Percentiles rank a stretch among this genome's conserved stretches.
These are phyloP conservation scores for Squalus acanthias DNA, from an alignment of 2,797 vertebrate species.

Conservation along the genomic window DNA sequence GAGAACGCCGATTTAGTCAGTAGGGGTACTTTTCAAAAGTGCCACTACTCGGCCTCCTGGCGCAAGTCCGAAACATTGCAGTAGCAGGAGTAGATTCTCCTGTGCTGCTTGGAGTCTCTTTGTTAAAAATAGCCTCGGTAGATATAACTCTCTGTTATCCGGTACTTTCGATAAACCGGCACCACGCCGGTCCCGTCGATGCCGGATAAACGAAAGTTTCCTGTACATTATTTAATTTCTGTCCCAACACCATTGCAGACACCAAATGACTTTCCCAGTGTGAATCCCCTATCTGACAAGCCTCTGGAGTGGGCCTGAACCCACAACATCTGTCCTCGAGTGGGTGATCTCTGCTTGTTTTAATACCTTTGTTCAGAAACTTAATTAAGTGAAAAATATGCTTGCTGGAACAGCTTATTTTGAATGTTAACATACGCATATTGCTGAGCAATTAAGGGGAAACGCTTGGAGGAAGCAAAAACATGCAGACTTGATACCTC, in stretches of 20 bases:
- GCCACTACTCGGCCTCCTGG: no score
- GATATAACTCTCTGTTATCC: no score
- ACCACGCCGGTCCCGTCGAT: no score
- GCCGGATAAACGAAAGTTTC: no score
- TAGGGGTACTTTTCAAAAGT: no score
- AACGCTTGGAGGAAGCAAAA: not conserved
- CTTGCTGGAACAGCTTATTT: not conserved
- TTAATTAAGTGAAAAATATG: not conserved
- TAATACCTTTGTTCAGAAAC: not conserved
- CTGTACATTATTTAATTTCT: not conserved
- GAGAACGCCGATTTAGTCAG: no score
- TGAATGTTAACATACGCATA: not conserved
- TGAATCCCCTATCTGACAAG: not conserved
- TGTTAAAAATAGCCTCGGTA: no score
- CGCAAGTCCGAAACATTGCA: no score
- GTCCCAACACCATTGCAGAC: not conserved
- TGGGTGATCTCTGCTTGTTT: not conserved
- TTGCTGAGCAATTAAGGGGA: not conserved
- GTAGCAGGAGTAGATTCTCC: no score
- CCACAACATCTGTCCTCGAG: not conserved
- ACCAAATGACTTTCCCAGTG: not conserved
- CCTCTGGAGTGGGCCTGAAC: not conserved
- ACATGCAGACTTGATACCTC: not conserved
- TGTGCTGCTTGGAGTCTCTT: no score
- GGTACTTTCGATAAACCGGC: no score